These are phyloP conservation scores for Rhingia rostrata DNA, from an alignment of 2,888 invertebrate species.

Conservation along the genomic window DNA sequence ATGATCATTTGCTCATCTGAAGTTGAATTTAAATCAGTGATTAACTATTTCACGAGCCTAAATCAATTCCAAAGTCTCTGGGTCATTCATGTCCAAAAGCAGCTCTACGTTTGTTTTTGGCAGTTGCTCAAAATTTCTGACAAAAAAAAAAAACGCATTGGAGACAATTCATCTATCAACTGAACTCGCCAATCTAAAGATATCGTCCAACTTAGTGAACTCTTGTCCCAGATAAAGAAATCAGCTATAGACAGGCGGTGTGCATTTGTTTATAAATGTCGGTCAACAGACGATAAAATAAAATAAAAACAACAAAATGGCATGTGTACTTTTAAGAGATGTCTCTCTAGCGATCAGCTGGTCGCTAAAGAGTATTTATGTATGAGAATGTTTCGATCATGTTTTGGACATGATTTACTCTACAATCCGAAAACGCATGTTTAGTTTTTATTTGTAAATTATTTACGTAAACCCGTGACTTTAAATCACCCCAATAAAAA, in stretches of 20 bases:
- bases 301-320: conserved; percentile 10
- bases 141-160: conserved; percentile 29
- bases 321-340: background rate
- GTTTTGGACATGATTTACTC: no score
- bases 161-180: conserved; percentile 55
- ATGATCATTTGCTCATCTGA: no score
- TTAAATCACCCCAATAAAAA: no score
- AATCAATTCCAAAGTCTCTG: conserved; percentile 3
- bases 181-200: conserved; percentile 64
- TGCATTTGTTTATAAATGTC: conserved; percentile 67
- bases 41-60: background rate
- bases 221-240: conserved; percentile 70
- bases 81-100: background rate
- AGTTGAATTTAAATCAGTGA: background rate
- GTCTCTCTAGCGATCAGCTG: background rate
- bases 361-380: no score
- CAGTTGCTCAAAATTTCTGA: conserved; percentile 42
- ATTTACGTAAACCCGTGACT: no score
- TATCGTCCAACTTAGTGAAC: conserved; percentile 71
- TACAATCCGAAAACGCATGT: no score
- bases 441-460: no score
- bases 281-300: conserved; percentile 52
- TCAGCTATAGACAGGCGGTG: conserved; percentile 44
- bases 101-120: conserved; percentile 44
- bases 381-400: no score